phyloP scores from a whole-genome alignment of 2,797 vertebrate species.

The Calcarius lapponicus region DNA sequence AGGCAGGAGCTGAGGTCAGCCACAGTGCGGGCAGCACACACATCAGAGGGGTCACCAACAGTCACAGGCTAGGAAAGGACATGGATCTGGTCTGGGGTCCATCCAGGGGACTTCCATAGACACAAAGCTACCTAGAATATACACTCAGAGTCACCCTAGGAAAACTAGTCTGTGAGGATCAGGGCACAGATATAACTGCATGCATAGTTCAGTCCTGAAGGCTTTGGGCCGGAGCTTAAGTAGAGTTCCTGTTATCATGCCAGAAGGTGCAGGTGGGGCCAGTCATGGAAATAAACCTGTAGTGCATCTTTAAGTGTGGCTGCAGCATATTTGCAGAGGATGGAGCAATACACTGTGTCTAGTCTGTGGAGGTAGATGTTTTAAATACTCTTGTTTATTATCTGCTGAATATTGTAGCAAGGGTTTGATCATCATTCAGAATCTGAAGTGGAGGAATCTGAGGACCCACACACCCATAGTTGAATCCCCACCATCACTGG shows the following conservation, averaged over 20 bases:
- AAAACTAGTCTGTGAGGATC: background rate
- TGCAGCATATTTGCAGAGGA: background rate
- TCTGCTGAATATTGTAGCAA: conserved; percentile 5
- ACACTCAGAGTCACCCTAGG: too few species aligned
- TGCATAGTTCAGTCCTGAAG: background rate
- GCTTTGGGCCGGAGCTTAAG: background rate
- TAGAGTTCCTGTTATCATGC: background rate
- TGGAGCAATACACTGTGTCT: background rate
- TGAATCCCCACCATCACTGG: background rate
- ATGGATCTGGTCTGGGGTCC: background rate
- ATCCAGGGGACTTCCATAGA: background rate
- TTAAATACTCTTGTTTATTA: background rate
- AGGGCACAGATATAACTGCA: background rate
- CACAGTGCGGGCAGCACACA: background rate
- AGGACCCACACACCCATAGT: background rate
- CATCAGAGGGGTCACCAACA: background rate
- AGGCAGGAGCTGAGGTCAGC: background rate
- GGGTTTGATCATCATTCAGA: background rate
- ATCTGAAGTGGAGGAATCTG: background rate
- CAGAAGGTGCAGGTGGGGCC: background rate
- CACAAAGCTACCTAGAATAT: background rate
- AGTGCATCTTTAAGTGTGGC: background rate
- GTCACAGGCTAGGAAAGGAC: background rate
- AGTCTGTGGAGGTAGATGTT: background rate
- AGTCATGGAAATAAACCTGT: background rate